Base-by-base conservation (phyloP, 2,888 invertebrate species). In the Erebia epiphron region DNA sequence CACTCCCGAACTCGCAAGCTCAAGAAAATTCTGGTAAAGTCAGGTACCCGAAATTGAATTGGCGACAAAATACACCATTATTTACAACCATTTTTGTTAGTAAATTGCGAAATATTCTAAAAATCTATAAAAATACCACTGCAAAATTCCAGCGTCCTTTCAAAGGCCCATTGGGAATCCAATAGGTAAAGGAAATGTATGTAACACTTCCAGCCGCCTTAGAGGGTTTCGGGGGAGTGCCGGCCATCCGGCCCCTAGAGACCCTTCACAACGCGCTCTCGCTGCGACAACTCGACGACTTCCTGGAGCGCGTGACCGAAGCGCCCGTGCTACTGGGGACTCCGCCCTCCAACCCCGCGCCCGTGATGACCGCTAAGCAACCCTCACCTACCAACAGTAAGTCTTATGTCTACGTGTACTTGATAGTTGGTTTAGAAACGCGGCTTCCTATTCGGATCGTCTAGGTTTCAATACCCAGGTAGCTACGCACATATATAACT, bases 261-360 rank as follows among this genome's bases (percentile, higher is more conserved):
- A 99, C 99, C 5, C 94, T 99, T 73, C 99, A 99, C 94, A 99
- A 99, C 92, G 98, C 98, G 63, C 94, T 99, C 77, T 99, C 98
- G 65, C 94, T 99, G 83, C 96, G 97, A 58, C 98, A 99, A 86
- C 93, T 99, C 81, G 99, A 99, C 87, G 94, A 92, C 60, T 99
- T 98, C 90, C 93, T 99, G 86, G 97, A 97, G 82, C 95, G 96
- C 79, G 97, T 98, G 94, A 97, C 97, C 16, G 94, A 95, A 49
- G 95, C 96, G 67, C 96, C 96, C 71, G 91, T 88, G 70, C 90
- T 96, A 77, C 95, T 95, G 79, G 94, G 96, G 78, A 96, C 97
- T 49, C 96, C 97, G 67, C 95, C 96, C 26, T 9, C 68, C 95
- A 96, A 57, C 66, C 69, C 76, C 63, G 61, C 97, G 65, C 95